Conservation (phyloP, 2,888 invertebrate species). For the Lasiommata megera region DNA sequence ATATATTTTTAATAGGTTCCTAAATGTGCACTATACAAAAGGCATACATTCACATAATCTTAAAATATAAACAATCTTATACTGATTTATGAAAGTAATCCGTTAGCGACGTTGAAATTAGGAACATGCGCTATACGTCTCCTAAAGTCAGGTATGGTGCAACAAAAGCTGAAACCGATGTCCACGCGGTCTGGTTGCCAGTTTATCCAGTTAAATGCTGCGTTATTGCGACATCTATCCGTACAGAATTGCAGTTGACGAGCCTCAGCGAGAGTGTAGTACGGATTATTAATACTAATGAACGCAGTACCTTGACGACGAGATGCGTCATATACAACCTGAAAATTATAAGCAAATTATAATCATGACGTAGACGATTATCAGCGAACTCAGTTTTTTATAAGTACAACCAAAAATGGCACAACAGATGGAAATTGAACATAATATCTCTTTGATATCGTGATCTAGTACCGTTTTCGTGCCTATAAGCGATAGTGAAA, state of each 20-base stretch:
- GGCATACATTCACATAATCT: not conserved
- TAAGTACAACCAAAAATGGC: too few relatives aligned
- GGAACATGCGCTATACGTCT: constrained; percentile 78
- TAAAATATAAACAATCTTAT: not conserved
- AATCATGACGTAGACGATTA: too few relatives aligned
- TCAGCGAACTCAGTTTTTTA: too few relatives aligned
- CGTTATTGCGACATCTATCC: constrained; percentile 78
- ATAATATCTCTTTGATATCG: too few relatives aligned
- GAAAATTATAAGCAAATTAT: not conserved
- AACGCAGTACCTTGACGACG: constrained; percentile 79
- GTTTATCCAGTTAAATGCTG: constrained; percentile 81
- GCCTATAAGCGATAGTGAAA: too few relatives aligned
- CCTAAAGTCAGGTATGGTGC: constrained; percentile 80
- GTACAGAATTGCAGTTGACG: constrained; percentile 72
- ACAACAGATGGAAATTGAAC: too few relatives aligned
- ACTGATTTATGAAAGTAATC: constrained; percentile 52
- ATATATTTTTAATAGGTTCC: too few relatives aligned
- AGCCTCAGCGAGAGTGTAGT: constrained; percentile 63
- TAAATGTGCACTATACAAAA: too few relatives aligned
- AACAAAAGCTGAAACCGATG: constrained; percentile 83
- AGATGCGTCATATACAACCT: constrained; percentile 79
- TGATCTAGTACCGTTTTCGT: too few relatives aligned
- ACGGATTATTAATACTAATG: constrained; percentile 84
- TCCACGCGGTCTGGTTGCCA: constrained; percentile 76
- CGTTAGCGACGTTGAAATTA: constrained; percentile 60